Conservation (phyloP, 2,888 invertebrate genomes). For the Tenthredo scrophulariae region DNA sequence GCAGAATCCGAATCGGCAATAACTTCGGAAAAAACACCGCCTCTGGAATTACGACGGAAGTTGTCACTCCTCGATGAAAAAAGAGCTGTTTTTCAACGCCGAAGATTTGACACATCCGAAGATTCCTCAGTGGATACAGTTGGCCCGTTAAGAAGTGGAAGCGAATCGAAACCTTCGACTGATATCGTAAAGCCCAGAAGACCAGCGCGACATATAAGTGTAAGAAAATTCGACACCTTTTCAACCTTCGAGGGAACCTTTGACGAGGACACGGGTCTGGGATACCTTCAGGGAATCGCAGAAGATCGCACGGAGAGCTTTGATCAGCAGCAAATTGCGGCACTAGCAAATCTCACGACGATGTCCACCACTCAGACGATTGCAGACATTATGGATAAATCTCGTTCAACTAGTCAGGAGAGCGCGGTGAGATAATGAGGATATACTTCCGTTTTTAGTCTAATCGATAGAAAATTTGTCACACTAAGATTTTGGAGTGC, state of each 20-base stretch:
- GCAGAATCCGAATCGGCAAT: constrained; percentile 67
- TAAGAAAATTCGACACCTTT: constrained; percentile 73
- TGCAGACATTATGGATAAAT: constrained; percentile 61
- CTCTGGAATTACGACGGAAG: constrained; percentile 69
- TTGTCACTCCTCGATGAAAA: constrained; percentile 72
- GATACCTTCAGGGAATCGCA: constrained; percentile 70
- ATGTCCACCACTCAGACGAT: constrained; percentile 46
- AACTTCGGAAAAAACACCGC: constrained; percentile 62
- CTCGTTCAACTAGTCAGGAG: constrained; percentile 67
- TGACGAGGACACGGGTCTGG: constrained; percentile 71
- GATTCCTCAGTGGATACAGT: constrained; percentile 69
- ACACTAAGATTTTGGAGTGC: background rate
- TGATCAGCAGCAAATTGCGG: constrained; percentile 59
- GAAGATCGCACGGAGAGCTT: constrained; percentile 66
- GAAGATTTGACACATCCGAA: constrained; percentile 67
- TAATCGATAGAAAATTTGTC: background rate
- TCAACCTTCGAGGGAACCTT: constrained; percentile 74
- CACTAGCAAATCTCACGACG: constrained; percentile 44
- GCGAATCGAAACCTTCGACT: constrained; percentile 43
- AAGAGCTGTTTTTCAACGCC: constrained; percentile 72
- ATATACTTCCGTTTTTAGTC: background rate
- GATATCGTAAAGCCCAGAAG: constrained; percentile 24
- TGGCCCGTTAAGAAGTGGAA: constrained; percentile 56
- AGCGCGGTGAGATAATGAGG: constrained; percentile 67
- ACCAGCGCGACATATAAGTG: constrained; percentile 67